phyloP scores from a whole-genome alignment of 2,797 vertebrate genomes.

The Odontamblyopus lacepedii region DNA sequence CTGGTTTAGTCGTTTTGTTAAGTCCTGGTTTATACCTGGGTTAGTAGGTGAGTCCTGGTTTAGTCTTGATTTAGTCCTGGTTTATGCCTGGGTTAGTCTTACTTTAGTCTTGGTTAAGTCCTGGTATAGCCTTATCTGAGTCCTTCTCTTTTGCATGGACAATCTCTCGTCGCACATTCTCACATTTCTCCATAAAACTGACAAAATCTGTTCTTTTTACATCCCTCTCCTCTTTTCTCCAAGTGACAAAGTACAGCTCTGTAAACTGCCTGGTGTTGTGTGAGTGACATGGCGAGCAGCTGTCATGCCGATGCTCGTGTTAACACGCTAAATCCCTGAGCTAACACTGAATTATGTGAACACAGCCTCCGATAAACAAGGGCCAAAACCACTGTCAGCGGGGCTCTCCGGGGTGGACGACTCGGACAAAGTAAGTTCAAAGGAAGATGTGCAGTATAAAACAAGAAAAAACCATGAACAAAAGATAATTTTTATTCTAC shows the following conservation, averaged over 20 bases:
- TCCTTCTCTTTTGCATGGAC: too few species aligned
- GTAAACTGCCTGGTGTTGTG: constrained; percentile 25
- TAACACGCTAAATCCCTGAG: constrained; percentile 52
- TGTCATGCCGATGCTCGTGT: constrained; percentile 46
- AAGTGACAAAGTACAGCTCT: not conserved
- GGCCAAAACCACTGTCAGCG: constrained; percentile 18
- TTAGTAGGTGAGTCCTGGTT: too few species aligned
- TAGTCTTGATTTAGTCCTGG: too few species aligned
- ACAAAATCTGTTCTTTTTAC: not conserved
- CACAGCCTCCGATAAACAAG: constrained; percentile 55
- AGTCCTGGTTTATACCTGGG: too few species aligned
- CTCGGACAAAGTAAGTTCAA: not conserved
- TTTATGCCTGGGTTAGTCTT: too few species aligned
- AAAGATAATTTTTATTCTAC: too few species aligned
- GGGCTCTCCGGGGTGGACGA: not conserved
- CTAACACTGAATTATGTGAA: constrained; percentile 59
- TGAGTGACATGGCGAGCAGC: constrained; percentile 52
- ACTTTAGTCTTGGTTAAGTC: too few species aligned
- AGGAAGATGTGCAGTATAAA: not conserved
- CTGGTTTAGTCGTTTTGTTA: too few species aligned
- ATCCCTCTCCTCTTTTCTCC: not conserved
- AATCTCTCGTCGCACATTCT: not conserved
- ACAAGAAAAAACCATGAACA: too few species aligned
- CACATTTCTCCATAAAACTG: not conserved
- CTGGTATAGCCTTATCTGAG: too few species aligned